Conservation (phyloP, 2,888 invertebrate species). For the Melipona beecheii region DNA sequence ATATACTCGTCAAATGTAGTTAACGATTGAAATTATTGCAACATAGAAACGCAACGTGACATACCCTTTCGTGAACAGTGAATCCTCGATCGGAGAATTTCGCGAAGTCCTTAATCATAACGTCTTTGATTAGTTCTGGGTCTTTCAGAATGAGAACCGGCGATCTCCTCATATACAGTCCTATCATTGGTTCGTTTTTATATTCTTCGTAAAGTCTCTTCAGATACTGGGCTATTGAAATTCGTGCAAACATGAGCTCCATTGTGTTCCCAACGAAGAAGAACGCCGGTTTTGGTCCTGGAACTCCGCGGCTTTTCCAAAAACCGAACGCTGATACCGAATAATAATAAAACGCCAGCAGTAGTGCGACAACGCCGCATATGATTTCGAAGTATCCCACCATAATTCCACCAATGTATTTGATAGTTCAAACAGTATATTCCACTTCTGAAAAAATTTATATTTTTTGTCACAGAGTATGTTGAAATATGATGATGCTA, state of each 20-base stretch:
- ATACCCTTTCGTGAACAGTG: not conserved
- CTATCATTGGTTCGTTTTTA: not conserved
- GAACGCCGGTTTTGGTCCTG: not conserved
- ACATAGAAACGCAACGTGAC: not conserved
- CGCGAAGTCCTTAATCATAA: not conserved
- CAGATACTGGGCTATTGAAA: not conserved
- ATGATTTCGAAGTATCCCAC: not conserved
- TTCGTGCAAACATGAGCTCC: not conserved
- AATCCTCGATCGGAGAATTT: not conserved
- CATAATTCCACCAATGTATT: not conserved
- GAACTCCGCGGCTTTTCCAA: not conserved
- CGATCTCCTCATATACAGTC: not conserved
- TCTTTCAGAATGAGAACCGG: not conserved
- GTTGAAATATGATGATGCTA: no score
- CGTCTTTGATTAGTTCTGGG: not conserved
- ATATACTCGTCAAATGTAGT: no score
- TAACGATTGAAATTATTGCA: no score
- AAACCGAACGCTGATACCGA: not conserved
- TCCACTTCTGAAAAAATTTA: no score
- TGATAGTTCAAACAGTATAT: no score
- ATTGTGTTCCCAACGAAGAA: not conserved
- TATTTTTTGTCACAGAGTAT: no score
- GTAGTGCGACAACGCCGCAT: not conserved
- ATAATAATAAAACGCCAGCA: not conserved
- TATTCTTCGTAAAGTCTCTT: not conserved